Evolutionary conservation across 2,113 vertebrate species (phyloP).

Genomic region (Oncorhynchus kisutch): DNA sequence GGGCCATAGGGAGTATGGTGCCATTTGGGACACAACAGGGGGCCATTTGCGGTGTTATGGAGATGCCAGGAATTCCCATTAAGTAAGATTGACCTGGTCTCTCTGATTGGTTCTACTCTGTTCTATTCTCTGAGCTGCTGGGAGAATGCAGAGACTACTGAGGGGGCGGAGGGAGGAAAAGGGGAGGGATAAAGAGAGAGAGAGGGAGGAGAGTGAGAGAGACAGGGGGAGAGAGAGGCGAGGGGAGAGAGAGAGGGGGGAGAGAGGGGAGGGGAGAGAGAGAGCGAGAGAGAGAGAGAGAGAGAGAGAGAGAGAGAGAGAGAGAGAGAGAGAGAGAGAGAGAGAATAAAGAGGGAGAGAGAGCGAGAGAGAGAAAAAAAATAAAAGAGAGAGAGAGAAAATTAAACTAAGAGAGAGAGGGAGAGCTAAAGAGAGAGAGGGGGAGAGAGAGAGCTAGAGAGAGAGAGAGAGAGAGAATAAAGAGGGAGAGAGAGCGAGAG

Average conservation of each 20-base stretch:
- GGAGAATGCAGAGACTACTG: background rate
- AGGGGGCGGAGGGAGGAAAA: background rate
- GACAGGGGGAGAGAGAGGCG: too few species aligned
- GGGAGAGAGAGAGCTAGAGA: background rate
- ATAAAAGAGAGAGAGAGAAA: background rate
- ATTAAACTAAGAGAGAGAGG: slow-evolving; percentile 18
- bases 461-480: too few species aligned
- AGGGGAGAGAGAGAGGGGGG: too few species aligned
- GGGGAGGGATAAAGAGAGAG: background rate
- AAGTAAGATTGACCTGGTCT: slow-evolving; percentile 50
- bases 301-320: too few species aligned
- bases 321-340: background rate
- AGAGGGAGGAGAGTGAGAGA: background rate
- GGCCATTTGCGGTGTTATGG: slow-evolving; percentile 43
- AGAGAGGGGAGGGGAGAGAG: too few species aligned
- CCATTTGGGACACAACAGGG: slow-evolving; percentile 20
- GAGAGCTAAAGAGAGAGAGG: background rate
- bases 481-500: background rate
- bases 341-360: background rate
- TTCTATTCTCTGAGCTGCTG: slow-evolving; percentile 8
- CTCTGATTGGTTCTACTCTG: slow-evolving; percentile 32
- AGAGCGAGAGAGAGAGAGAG: background rate
- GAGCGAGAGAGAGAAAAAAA: background rate
- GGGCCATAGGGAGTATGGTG: background rate
- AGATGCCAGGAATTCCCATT: slow-evolving; percentile 57